Conservation (phyloP, 2,797 vertebrate genomes). For the Rhabdophis nuchalis region DNA sequence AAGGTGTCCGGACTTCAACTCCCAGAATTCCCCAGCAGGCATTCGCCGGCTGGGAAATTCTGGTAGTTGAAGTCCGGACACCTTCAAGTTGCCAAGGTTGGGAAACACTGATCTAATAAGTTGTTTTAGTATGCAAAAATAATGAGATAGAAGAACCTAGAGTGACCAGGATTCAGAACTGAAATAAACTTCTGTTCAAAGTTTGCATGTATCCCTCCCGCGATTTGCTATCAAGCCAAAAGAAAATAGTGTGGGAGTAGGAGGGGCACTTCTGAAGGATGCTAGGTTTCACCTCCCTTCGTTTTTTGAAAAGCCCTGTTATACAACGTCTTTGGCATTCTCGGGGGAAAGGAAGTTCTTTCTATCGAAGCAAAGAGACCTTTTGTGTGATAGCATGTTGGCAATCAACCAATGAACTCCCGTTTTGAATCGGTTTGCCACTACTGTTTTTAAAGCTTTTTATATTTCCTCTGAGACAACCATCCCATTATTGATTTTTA, state of each 20-base stretch:
- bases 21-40: no score
- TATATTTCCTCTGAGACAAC: slow-evolving; percentile 40
- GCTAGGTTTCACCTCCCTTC: slow-evolving; percentile 25
- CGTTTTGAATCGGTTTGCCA: slow-evolving; percentile 25
- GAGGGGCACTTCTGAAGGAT: neutral
- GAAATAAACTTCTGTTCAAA: neutral
- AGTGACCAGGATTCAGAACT: neutral
- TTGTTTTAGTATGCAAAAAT: neutral
- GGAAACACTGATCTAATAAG: neutral
- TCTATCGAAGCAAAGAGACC: slow-evolving; percentile 12
- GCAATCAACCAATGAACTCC: slow-evolving; percentile 40
- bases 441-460: slow-evolving; percentile 36
- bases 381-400: slow-evolving; percentile 16
- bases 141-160: neutral
- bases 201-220: slow-evolving; percentile 18
- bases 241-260: neutral
- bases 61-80: no score
- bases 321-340: slow-evolving; percentile 38
- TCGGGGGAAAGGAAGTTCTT: neutral
- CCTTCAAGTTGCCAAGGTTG: no score
- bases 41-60: no score
- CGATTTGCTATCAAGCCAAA: slow-evolving; percentile 23
- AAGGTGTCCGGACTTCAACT: no score
- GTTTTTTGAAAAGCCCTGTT: slow-evolving; percentile 31
- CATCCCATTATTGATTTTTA: slow-evolving; percentile 35